Percentiles rank a stretch among this genome's conserved stretches.
These are phyloP conservation scores for Sarotherodon lohbergeri DNA, from an alignment of 2,113 vertebrate genomes.

Conservation along the genomic window DNA sequence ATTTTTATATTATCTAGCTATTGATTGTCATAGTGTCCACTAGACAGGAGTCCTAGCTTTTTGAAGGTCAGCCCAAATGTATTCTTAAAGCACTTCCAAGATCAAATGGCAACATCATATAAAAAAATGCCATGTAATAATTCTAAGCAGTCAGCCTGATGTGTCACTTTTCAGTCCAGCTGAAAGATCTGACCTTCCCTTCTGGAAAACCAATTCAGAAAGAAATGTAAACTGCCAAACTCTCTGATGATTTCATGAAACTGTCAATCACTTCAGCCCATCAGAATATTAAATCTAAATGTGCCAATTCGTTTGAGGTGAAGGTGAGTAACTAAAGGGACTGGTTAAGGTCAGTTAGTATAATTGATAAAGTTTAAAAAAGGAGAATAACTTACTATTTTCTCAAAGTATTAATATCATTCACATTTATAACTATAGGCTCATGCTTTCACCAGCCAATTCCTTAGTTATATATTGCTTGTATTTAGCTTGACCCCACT, in stretches of 20 bases:
- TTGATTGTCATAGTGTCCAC: neutral
- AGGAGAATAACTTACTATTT: neutral
- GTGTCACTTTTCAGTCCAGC: neutral
- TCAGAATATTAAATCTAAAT: neutral
- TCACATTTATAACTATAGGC: neutral
- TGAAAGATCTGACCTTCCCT: neutral
- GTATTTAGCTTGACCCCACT: neutral
- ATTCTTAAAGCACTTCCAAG: neutral
- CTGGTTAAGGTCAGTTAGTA: neutral
- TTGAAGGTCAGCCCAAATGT: neutral
- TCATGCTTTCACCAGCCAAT: neutral
- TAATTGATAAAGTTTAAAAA: neutral
- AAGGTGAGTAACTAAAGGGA: neutral
- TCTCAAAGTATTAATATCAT: neutral
- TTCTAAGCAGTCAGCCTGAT: neutral
- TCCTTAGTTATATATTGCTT: neutral
- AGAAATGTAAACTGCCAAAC: neutral
- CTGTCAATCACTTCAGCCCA: neutral
- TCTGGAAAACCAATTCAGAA: neutral
- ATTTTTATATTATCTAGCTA: neutral
- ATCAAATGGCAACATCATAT: neutral
- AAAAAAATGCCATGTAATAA: neutral
- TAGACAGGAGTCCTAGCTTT: neutral
- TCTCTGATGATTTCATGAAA: neutral
- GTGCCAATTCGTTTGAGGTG: neutral